These are phyloP conservation scores for Tetramorium bicarinatum DNA, from an alignment of 2,888 invertebrate genomes.

Conservation along the genomic window DNA sequence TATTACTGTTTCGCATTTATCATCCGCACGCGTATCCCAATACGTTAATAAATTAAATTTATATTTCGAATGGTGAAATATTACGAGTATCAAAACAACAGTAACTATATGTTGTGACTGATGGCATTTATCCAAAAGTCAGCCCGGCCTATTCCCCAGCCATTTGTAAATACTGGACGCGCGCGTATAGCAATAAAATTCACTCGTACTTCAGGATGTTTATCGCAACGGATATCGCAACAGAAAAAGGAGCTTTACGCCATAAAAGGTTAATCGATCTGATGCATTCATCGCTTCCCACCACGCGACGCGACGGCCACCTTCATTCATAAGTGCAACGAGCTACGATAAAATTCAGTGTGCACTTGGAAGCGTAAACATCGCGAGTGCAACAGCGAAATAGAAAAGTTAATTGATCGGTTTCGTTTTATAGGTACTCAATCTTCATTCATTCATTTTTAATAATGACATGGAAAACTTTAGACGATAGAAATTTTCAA, in stretches of 20 bases:
- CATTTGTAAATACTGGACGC: slow-evolving; percentile 41
- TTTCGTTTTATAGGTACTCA: neutral
- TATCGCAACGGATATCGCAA: slow-evolving; percentile 1
- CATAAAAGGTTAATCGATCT: slow-evolving; percentile 67
- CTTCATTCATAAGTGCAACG: slow-evolving; percentile 45
- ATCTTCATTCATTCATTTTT: neutral
- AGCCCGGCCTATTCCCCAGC: slow-evolving; percentile 14
- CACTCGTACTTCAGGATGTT: slow-evolving; percentile 21
- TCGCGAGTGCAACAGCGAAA: neutral
- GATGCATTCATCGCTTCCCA: slow-evolving; percentile 57
- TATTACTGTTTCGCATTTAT: slow-evolving; percentile 28
- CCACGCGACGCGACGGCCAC: neutral
- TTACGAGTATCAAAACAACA: slow-evolving; percentile 20
- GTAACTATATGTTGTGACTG: slow-evolving; percentile 17
- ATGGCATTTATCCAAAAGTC: slow-evolving; percentile 37
- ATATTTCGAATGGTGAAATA: slow-evolving; percentile 2
- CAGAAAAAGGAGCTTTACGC: slow-evolving; percentile 33
- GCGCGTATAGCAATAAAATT: slow-evolving; percentile 26
- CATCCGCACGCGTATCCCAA: slow-evolving; percentile 3
- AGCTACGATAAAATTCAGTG: slow-evolving; percentile 37
- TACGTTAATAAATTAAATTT: slow-evolving; percentile 42
- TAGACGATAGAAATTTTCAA: neutral
- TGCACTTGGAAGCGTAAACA: slow-evolving; percentile 39
- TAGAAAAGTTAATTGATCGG: slow-evolving; percentile 14
- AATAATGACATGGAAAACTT: neutral